Evolutionary conservation across 2,113 vertebrate genomes (phyloP), one percentile per base, ranked within the genome.

Genomic region (Lamprologus sp.): DNA sequence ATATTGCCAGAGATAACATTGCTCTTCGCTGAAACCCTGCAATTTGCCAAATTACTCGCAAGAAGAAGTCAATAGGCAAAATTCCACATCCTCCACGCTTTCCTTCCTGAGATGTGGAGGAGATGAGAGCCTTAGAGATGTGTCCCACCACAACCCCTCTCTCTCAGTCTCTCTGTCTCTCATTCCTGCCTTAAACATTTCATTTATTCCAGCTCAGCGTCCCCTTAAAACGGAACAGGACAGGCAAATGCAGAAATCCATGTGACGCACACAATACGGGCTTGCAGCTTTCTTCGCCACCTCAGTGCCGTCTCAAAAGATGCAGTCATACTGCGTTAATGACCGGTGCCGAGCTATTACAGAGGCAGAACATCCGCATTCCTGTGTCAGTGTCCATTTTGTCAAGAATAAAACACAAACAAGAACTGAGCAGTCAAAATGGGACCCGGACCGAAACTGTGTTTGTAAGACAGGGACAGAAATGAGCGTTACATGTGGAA

Each of bases 31-130:
- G 85, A 79, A 65, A 83, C 70, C 26, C 82, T 4, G 17, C 88
- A 90, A 90, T 95, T 91, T 89, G 91, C 90, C 89, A 94, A 92
- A 91, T 87, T 83, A 45, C 81, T 92, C 3, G n/a, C 63, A 23
- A 88, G 42, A 31, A 88, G 49, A 89, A 90, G 90, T 92, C 87
- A 92, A 92, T 83, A 81, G 87, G 89, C 83, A 91, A 65, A 88
- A 89, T 83, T 92, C 19, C 80, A 90, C 89, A 92, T 94, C 93
- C 91, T 89, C 73, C 17, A 42, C 31, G 2, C 77, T 82, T 90
- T 83, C 33, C 85, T 89, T 90, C 77, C 88, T 81, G 79, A 87
- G 85, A 95, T 83, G 90, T 55, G 79, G 80, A 91, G 85, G 68
- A 94, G 84, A 89, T 89, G 83, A 92, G 86, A 92, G 83, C 83